These are phyloP conservation scores for Clarias magur DNA, from an alignment of 2,113 vertebrate species.

Conservation along the genomic window DNA sequence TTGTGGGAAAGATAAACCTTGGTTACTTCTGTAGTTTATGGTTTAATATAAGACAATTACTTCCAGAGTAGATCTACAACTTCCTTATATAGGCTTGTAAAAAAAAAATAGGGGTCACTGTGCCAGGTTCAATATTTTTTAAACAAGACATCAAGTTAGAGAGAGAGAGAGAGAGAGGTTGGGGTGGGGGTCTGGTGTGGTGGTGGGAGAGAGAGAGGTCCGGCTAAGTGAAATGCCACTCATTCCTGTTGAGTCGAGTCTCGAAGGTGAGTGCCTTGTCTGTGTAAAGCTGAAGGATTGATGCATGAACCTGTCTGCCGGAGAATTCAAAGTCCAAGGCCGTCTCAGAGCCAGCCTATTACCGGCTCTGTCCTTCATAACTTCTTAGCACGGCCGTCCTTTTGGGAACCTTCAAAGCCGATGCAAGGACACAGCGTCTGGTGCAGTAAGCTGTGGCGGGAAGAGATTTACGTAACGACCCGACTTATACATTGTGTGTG, in stretches of 20 bases:
- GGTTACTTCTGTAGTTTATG: conserved; percentile 26
- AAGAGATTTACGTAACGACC: conserved; percentile 69
- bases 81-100: conserved; percentile 54
- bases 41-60: conserved; percentile 37
- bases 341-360: conserved; percentile 78
- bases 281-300: conserved; percentile 94
- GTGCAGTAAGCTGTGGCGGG: conserved; percentile 68
- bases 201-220: conserved; percentile 39
- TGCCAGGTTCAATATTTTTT: conserved; percentile 81
- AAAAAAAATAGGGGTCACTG: conserved; percentile 82
- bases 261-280: conserved; percentile 93
- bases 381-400: conserved; percentile 75
- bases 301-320: conserved; percentile 90
- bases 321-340: conserved; percentile 96
- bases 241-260: conserved; percentile 91
- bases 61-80: not conserved
- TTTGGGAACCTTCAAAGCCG: conserved; percentile 77
- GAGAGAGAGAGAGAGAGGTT: conserved; percentile 38
- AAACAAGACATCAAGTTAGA: conserved; percentile 86
- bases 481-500: conserved; percentile 62
- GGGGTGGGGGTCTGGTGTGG: conserved; percentile 57
- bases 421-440: conserved; percentile 74
- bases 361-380: conserved; percentile 71
- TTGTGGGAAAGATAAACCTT: conserved; percentile 31
- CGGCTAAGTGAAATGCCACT: conserved; percentile 90